Percentiles rank a stretch among this genome's conserved stretches.
phyloP scores from a whole-genome alignment of 2,888 invertebrate genomes.

The Dynastes hyllus region DNA sequence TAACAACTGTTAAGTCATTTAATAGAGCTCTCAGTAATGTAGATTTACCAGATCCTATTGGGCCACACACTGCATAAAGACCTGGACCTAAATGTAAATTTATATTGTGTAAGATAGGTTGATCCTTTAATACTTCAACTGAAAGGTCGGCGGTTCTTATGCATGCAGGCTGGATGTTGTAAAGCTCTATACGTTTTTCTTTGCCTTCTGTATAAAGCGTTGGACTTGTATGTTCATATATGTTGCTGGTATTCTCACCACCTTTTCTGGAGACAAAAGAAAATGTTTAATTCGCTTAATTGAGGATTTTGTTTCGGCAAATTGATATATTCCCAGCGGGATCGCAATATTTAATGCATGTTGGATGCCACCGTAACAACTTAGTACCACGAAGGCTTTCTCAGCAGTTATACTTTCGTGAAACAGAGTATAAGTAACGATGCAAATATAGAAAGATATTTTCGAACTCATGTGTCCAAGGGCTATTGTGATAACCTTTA shows the following conservation, averaged over 20 bases:
- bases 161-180: not conserved
- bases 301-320: constrained; percentile 85
- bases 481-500: constrained; percentile 61
- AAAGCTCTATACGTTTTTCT: not conserved
- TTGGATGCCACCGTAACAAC: constrained; percentile 89
- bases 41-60: constrained; percentile 72
- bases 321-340: constrained; percentile 86
- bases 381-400: constrained; percentile 89
- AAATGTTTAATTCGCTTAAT: constrained; percentile 75
- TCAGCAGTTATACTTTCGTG: constrained; percentile 85
- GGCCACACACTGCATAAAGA: constrained; percentile 48
- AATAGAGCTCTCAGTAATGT: constrained; percentile 74
- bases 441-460: constrained; percentile 65
- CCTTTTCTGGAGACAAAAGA: constrained; percentile 46
- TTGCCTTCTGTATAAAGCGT: constrained; percentile 38
- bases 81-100: constrained; percentile 45
- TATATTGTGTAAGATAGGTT: constrained; percentile 42
- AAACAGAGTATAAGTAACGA: constrained; percentile 68
- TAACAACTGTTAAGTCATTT: constrained; percentile 78
- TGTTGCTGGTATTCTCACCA: not conserved
- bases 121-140: constrained; percentile 34
- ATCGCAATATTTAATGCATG: constrained; percentile 92
- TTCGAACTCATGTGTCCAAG: constrained; percentile 63
- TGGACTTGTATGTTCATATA: constrained; percentile 32
- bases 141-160: constrained; percentile 35